Evolutionary conservation across 2,113 vertebrate species (phyloP).

Genomic region (Tragulus kanchil): DNA sequence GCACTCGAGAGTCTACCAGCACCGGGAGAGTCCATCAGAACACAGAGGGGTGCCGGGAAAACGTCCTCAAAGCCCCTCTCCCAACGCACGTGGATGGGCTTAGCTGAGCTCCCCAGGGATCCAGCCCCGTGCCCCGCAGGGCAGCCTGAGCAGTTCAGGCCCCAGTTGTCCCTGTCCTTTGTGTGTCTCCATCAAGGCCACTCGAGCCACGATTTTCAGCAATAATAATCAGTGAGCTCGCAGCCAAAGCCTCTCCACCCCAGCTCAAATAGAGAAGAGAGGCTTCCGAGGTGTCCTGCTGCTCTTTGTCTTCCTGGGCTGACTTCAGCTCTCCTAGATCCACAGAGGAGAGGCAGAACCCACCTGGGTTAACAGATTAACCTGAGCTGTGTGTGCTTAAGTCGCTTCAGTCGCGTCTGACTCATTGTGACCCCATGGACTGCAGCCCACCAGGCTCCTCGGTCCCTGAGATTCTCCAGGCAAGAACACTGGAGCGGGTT

Average conservation of each 20-base stretch:
- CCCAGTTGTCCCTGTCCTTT: not conserved
- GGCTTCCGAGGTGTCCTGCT: accelerated
- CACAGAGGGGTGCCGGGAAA: not conserved
- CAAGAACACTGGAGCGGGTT: not conserved
- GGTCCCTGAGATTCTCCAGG: not conserved
- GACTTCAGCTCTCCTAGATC: not conserved
- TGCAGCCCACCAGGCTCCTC: not conserved
- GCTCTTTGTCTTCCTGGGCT: not conserved
- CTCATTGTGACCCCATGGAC: not conserved
- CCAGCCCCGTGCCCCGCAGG: not conserved
- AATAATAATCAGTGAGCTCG: not conserved
- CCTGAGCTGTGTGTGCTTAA: not conserved
- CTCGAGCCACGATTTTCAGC: not conserved
- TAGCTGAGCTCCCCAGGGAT: not conserved
- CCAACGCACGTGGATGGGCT: not conserved
- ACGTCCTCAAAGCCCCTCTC: not conserved
- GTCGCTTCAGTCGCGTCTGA: not conserved
- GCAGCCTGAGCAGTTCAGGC: not conserved
- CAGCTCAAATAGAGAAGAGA: not conserved
- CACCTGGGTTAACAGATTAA: not conserved
- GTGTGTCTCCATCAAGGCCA: not conserved
- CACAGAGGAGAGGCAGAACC: accelerated
- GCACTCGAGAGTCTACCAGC: not conserved
- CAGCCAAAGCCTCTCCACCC: not conserved
- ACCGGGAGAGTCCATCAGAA: not conserved